These are phyloP conservation scores for Cyrtonyx montezumae DNA, from an alignment of 2,113 vertebrate species.

Conservation along the genomic window DNA sequence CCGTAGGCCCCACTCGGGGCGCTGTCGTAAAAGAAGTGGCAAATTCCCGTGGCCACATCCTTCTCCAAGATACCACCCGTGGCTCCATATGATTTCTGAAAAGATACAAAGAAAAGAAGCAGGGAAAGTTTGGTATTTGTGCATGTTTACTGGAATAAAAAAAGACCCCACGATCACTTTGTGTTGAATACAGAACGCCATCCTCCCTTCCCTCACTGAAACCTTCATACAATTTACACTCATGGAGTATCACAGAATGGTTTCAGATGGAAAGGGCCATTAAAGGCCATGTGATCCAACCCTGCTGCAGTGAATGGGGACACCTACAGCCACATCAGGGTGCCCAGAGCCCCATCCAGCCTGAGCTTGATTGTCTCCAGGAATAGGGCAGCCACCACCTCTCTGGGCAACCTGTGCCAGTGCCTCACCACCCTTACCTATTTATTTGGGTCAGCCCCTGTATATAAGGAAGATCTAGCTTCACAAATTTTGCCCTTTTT, in stretches of 20 bases:
- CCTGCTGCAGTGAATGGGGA: too few species aligned
- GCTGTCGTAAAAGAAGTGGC: constrained; percentile 95
- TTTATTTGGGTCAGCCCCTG: neutral
- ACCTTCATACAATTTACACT: neutral
- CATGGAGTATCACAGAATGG: too few species aligned
- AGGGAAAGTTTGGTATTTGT: neutral
- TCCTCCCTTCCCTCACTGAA: neutral
- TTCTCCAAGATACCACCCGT: constrained; percentile 89
- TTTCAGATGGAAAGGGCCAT: too few species aligned
- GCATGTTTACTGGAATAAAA: neutral
- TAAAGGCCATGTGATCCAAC: too few species aligned
- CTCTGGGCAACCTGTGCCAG: too few species aligned
- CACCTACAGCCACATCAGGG: too few species aligned
- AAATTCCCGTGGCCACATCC: constrained; percentile 91
- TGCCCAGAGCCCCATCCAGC: too few species aligned
- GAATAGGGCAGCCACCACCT: too few species aligned
- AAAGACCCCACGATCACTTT: neutral
- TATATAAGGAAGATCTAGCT: neutral
- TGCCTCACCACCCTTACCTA: too few species aligned
- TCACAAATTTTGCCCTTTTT: neutral
- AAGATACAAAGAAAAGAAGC: constrained; percentile 10
- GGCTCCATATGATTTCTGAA: constrained; percentile 87
- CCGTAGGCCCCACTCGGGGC: constrained; percentile 96
- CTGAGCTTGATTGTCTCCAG: too few species aligned
- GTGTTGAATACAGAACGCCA: neutral